Evolutionary conservation across 2,888 invertebrate genomes (phyloP), one percentile per base, ranked within the genome.

Genomic region (Caenorhabditis afra): DNA sequence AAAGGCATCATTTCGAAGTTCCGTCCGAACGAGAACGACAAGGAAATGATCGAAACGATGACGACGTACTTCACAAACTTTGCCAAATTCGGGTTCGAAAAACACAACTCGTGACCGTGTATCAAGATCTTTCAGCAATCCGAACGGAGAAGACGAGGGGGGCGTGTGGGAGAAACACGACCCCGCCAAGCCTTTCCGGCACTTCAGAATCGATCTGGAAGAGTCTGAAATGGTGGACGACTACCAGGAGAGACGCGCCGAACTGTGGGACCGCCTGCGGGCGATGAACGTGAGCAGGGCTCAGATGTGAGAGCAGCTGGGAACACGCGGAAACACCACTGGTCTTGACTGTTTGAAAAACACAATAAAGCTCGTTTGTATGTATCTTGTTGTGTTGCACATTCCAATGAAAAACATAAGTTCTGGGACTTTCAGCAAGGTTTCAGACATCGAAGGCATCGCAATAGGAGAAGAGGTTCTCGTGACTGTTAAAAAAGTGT

Each of bases 1-100:
- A 86, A 84, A 50, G 83, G 85, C 3, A 71, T 86, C 41, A 79
- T 84, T n/a, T 78, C 84, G 4, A 83, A 87, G 52, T 87, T 86
- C 50, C 45, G 67, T 23, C 86, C 86, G n/a, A 81, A 82, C 59
- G 83, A 71, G 16, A 61, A 77, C 20, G 87, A 87, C 64, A 71
- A 66, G 52, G 68, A 78, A 47, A 82, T 85, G 80, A 67, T 87
- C 23, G 80, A 85, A n/a, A 45, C 67, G 37, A 85, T 87, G 85
- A 87, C 85, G 1, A 66, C 64, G 3, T 87, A 75, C 47, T 85
- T 83, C 50, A 81, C 86, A 10, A 87, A 85, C 64, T 87, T 87
- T 22, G 82, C 84, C 14, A 87, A 87, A 78, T 86, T 70, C 50
- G 84, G 86, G 82, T 84, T 44, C 22, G 62, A 45, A 44, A 39